Evolutionary conservation across 2,113 vertebrate genomes (phyloP).

Genomic region (Haplochromis vanheusdeni): DNA sequence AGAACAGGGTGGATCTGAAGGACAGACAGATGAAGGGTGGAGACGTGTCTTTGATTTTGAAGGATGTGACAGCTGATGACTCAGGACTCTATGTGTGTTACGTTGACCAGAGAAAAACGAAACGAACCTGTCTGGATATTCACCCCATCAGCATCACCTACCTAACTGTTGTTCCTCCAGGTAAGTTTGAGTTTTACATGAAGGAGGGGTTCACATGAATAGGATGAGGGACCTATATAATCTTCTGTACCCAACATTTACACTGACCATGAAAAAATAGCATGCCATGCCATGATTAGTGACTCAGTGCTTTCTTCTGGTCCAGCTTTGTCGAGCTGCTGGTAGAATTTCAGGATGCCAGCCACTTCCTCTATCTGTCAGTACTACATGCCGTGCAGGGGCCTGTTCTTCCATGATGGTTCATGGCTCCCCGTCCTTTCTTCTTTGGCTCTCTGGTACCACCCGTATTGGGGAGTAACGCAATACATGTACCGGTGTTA

Average conservation of each 20-base stretch:
- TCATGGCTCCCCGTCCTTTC: accelerated
- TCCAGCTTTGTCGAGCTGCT: not conserved
- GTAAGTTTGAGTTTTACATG: not conserved
- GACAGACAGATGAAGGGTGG: not conserved
- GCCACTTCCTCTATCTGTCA: not conserved
- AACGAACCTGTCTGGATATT: accelerated
- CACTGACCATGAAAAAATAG: not conserved
- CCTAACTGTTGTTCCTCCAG: not conserved
- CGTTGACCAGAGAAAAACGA: not conserved
- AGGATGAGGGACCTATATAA: not conserved
- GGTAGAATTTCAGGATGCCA: not conserved
- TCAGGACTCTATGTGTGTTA: not conserved
- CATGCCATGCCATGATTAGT: accelerated
- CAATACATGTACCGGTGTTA: not conserved
- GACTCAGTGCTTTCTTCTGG: accelerated
- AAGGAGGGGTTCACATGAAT: not conserved
- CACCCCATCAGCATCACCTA: accelerated
- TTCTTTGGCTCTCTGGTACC: not conserved
- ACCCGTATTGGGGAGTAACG: not conserved
- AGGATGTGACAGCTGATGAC: not conserved
- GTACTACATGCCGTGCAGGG: accelerated
- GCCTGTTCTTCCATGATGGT: not conserved
- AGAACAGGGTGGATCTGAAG: not conserved
- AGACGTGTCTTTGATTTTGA: not conserved
- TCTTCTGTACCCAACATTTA: accelerated